Evolutionary conservation across 2,113 vertebrate species (phyloP).

Genomic region (Tonatia bakeri): DNA sequence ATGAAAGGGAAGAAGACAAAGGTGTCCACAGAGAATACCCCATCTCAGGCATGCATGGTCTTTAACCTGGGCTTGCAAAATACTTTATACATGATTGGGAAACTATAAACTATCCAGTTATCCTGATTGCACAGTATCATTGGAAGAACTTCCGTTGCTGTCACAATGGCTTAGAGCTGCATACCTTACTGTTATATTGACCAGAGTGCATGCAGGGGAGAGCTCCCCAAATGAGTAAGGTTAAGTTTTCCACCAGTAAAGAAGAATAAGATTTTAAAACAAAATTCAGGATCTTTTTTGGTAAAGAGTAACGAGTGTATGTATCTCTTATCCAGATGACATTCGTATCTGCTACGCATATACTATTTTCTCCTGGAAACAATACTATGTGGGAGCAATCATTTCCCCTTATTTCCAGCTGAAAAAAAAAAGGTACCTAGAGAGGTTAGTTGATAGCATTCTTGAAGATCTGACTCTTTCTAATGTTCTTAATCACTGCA

Average conservation of each 20-base stretch:
- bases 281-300: neutral
- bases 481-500: neutral
- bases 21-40: neutral
- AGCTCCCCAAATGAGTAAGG: neutral
- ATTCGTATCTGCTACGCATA: neutral
- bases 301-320: neutral
- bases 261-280: neutral
- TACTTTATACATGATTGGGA: neutral
- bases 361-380: neutral
- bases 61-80: neutral
- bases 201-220: rapidly evolving
- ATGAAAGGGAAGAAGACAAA: neutral
- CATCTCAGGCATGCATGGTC: neutral
- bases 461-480: neutral
- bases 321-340: neutral
- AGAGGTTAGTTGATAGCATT: neutral
- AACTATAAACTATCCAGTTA: neutral
- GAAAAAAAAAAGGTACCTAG: constrained; percentile 25
- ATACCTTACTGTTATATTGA: neutral
- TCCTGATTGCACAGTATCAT: neutral
- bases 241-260: neutral
- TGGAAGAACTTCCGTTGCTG: neutral
- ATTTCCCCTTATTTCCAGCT: neutral
- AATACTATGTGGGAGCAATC: neutral
- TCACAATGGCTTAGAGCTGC: neutral